A percentile compares a stretch with the other conserved stretches of the same genome.
Conservation (phyloP, 2,888 invertebrate species). For the Hofmannophila pseudospretella region DNA sequence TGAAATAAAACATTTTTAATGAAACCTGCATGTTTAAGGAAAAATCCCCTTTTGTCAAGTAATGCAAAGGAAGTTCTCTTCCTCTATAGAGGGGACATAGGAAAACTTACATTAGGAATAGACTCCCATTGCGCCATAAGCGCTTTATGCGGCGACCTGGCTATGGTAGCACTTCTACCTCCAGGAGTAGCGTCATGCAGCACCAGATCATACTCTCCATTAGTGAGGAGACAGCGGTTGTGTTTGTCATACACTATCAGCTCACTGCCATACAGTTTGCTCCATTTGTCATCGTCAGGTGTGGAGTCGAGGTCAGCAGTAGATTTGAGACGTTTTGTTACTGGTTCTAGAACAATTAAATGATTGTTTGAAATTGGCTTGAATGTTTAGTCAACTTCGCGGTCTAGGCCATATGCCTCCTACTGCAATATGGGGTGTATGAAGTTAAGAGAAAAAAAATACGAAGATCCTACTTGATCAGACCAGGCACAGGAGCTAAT, state of each 20-base stretch:
- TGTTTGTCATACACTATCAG: conserved; percentile 94
- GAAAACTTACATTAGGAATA: conserved; percentile 76
- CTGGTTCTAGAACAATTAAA: conserved; percentile 71
- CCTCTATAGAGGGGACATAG: too few relatives aligned
- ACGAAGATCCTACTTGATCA: too few relatives aligned
- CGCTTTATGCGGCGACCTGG: conserved; percentile 69
- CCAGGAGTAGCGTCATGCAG: conserved; percentile 88
- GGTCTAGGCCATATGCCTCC: too few relatives aligned
- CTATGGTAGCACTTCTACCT: conserved; percentile 64
- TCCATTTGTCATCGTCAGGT: conserved; percentile 61
- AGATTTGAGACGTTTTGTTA: conserved; percentile 83
- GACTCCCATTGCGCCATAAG: conserved; percentile 79
- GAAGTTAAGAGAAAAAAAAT: too few relatives aligned
- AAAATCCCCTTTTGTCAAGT: too few relatives aligned
- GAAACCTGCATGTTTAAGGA: too few relatives aligned
- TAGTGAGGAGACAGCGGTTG: conserved; percentile 89
- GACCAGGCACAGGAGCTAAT: too few relatives aligned
- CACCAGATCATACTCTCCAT: conserved; percentile 94
- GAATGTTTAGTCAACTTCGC: too few relatives aligned
- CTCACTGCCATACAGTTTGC: conserved; percentile 85
- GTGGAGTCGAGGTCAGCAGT: conserved; percentile 55
- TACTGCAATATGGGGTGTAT: too few relatives aligned
- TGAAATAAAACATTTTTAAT: too few relatives aligned
- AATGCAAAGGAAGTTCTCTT: too few relatives aligned
- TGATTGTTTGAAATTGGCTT: too few relatives aligned